Evolutionary conservation across 2,113 vertebrate genomes (phyloP).

Genomic region (Corythornis vintsioides): DNA sequence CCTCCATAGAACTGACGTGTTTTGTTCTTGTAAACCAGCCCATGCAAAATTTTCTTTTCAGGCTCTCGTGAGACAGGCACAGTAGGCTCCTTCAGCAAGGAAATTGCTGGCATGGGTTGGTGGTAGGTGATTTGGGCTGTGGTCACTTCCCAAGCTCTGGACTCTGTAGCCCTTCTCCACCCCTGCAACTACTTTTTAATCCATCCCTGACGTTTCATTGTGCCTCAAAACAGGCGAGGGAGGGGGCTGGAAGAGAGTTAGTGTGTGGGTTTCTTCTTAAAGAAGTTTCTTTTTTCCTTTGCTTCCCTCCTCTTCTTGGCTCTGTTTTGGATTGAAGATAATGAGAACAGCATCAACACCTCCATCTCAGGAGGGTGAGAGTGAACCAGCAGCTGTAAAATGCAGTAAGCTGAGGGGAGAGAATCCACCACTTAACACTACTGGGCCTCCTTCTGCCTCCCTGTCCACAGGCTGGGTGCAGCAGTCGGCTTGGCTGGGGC

Average conservation of each 20-base stretch:
- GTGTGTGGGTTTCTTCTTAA: not conserved
- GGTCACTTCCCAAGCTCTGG: slow-evolving; percentile 25
- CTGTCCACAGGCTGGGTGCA: accelerated
- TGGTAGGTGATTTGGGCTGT: not conserved
- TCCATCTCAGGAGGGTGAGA: not conserved
- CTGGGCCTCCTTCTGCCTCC: not conserved
- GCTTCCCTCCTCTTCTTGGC: not conserved
- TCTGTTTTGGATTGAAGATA: slow-evolving; percentile 2
- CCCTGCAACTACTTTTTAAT: not conserved
- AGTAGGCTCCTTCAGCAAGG: not conserved
- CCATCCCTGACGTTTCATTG: not conserved
- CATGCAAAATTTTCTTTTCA: slow-evolving; percentile 33
- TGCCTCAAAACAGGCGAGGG: not conserved
- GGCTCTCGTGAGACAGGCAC: not conserved
- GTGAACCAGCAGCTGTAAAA: slow-evolving; percentile 24
- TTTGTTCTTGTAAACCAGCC: slow-evolving; percentile 31
- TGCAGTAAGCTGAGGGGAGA: not conserved
- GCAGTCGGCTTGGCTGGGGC: not conserved
- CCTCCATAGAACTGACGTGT: not conserved
- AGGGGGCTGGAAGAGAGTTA: not conserved
- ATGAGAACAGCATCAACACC: not conserved
- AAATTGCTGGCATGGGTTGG: not conserved
- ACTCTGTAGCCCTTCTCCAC: not conserved
- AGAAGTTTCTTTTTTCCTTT: not conserved
- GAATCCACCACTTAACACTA: not conserved